Base-by-base conservation (phyloP, 2,797 vertebrate genomes). In the Coreius guichenoti region DNA sequence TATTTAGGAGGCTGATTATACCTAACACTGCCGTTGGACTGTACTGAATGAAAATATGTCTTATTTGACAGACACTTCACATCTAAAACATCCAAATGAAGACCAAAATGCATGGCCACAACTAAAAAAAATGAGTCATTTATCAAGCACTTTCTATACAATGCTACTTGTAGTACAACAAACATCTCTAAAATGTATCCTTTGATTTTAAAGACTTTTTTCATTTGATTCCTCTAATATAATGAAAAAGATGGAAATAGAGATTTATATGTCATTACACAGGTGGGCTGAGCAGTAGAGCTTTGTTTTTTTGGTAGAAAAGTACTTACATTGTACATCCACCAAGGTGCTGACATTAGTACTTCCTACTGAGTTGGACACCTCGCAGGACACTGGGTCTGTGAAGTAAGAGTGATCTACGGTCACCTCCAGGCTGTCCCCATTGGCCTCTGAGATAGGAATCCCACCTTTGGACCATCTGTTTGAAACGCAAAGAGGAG, bases 381-480 rank as follows among this genome's bases (percentile, higher is more conserved):
- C 97, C 89, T 98, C 97, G 3, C 97, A 98, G 77, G 97, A 98
- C 82, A 98, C 96, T 0, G 97, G 97, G 82, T 97, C 96, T 1
- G 96, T 98, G 92, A 98, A 96, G 90, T 97, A 97, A 0, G 97
- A 97, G 90, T 96, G 93, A 77, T 98, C 97, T 8, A 97, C 97
- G 0, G 95, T 95, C 72, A 96, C 95, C 89, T 97, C 97, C 26
- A 98, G 93, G 86, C 94, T 96, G 91, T 97, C 95, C 19, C 96
- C 96, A 0, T 96, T 96, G 26, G 96, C 96, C 58, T 97, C 97
- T 0, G 95, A 94, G 88, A 98, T 96, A 7, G 95, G 95, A 12
- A 95, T 91, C 9, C 97, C 97, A 81, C 97, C 97, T 93, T 98
- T 98, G 0, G 97, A 96, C 97, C 97, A 98, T 90, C 97, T 98